Evolutionary conservation across 2,797 vertebrate genomes (phyloP), one percentile per base, ranked within the genome.

Genomic region (Emys orbicularis): DNA sequence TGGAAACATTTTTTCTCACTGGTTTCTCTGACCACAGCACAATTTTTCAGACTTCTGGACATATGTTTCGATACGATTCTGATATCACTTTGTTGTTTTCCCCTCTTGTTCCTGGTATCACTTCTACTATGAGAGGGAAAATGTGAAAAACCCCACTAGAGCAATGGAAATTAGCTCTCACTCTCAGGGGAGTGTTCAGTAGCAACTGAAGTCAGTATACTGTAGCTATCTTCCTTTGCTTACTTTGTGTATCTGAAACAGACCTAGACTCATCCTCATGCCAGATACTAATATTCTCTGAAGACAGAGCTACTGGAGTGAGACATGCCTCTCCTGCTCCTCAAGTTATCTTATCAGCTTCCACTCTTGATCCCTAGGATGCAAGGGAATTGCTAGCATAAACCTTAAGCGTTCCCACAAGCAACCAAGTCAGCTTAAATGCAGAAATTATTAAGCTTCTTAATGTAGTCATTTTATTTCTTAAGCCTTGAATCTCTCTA

Each of bases 401-500:
- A 98, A 98, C 68, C 52, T 97, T 93, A 93, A 97, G 95, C 53
- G 3, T 79, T 97, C 95, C 94, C 88, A 87, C 90, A 97, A 98
- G 97, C 87, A 97, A 97, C 92, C 25, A 31, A 97, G 95, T 98
- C 94, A 96, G 95, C 96, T 97, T 88, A 98, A 98, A 97, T 57
- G 52, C 96, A 96, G 96, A 97, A 98, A 97, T 96, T 94, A 98
- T 97, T 98, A 98, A 98, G 97, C 98, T 98, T 97, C 98, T 98
- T 98, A 98, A 98, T 98, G 98, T 97, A 98, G 95, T 92, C 92
- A 94, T 96, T 98, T 97, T 96, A 97, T 97, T 98, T 96, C 94
- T 97, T 96, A 98, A 98, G 95, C 87, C 89, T 72, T 92, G 94
- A 96, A 92, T 96, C 92, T 97, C 87, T 93, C 80, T 83, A 93